Percentiles rank a stretch among this genome's conserved stretches.
These are phyloP conservation scores for Pituophis catenifer DNA, from an alignment of 2,113 vertebrate genomes.

Conservation along the genomic window DNA sequence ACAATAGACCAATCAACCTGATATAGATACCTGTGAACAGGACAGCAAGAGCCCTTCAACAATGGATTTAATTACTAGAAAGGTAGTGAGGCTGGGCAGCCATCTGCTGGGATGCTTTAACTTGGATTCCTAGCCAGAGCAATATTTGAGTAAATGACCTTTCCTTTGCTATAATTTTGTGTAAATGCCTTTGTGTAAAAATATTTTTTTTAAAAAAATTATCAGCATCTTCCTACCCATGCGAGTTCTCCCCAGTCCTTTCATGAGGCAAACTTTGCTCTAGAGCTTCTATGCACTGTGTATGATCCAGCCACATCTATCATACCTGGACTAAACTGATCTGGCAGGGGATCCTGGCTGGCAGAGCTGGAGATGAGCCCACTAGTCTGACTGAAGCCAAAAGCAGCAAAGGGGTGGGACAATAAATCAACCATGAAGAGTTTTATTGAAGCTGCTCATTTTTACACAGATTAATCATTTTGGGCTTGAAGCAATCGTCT, in stretches of 20 bases:
- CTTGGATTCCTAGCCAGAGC: background rate
- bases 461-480: background rate
- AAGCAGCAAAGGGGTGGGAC: background rate
- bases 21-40: background rate
- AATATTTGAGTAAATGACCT: background rate
- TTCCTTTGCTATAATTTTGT: background rate
- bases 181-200: background rate
- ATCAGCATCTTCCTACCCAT: background rate
- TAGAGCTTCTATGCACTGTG: no score
- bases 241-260: background rate
- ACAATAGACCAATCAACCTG: background rate
- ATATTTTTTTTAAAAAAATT: background rate
- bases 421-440: slow-evolving; percentile 5
- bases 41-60: background rate
- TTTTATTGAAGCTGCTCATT: background rate
- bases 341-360: background rate
- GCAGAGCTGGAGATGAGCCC: background rate
- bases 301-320: background rate
- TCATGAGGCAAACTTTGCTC: background rate
- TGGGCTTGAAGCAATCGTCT: background rate
- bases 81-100: background rate
- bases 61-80: background rate
- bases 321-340: background rate
- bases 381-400: background rate
- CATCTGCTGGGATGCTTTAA: background rate